Base-by-base conservation (phyloP, 2,113 vertebrate species). In the Melanostigma gelatinosum region DNA sequence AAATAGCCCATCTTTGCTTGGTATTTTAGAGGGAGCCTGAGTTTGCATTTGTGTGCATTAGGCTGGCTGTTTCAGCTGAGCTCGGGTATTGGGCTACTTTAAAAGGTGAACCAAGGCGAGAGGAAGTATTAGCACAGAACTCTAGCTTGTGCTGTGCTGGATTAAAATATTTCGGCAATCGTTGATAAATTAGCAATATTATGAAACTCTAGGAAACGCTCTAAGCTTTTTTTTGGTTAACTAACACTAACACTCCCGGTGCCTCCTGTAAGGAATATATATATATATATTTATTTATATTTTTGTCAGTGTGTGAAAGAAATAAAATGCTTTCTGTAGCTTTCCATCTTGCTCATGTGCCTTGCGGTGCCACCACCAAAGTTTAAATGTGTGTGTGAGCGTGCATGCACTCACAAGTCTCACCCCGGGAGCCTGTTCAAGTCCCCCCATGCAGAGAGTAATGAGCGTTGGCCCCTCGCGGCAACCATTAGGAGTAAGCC, bases 401-500 rank as follows among this genome's bases (percentile, higher is more conserved):
- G 79, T 76, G 50, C 66, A 54, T 36, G 64, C 42, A 13, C 63
- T 58, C 68, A 36, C 77, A 71, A 67, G 77, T 66, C 79, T 78
- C 82, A 83, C 82, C 83, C 72, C 69, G 42, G 72, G 79, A 83
- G 73, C 48, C 66, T 46, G 73, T 85, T 77, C 42, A 82, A 75
- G 71, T 84, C 70, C 77, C 74, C 72, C 77, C 87, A 86, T 50
- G 62, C 85, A 78, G 86, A 86, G 88, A 84, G 80, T 94, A 93
- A 92, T 91, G 91, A 91, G 89, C 74, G 79, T 81, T 82, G 70
- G 76, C 83, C 88, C 78, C 87, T 92, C 1, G 82, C 68, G 82
- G 89, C 87, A 84, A 61, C 89, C 87, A 92, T 93, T 93, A 93
- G 80, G 85, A 87, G 70, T 52, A 82, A 89, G 85, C 88, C 89